Percentiles rank a stretch among this genome's conserved stretches.
Evolutionary conservation across 2,888 invertebrate species (phyloP).

Genomic region (Drosophila limbata): DNA sequence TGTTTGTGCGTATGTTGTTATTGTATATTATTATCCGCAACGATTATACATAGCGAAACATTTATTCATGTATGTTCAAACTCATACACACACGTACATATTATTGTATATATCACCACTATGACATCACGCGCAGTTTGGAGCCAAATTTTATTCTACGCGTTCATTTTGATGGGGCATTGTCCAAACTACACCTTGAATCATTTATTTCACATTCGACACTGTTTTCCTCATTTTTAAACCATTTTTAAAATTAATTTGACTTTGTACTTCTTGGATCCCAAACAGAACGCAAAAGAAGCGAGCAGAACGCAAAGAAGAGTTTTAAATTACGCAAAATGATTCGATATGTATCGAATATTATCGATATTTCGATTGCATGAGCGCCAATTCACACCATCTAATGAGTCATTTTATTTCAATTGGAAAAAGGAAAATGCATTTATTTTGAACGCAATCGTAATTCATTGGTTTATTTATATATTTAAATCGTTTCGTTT

Average conservation of each 20-base stretch:
- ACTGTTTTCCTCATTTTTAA: conserved; percentile 20
- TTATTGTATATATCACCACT: conserved; percentile 32
- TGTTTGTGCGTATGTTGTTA: conserved; percentile 25
- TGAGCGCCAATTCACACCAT: conserved; percentile 9
- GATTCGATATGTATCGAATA: conserved; percentile 29
- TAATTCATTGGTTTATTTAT: conserved; percentile 58
- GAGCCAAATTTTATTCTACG: conserved; percentile 23
- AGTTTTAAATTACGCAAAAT: conserved; percentile 29
- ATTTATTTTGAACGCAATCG: conserved; percentile 28
- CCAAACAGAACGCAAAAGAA: conserved; percentile 53
- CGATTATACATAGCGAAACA: conserved; percentile 24
- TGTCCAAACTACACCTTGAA: conserved; percentile 13
- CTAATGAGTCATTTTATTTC: conserved; percentile 6
- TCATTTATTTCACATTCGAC: conserved; percentile 17
- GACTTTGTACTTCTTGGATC: conserved; percentile 40
- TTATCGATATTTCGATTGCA: conserved; percentile 23
- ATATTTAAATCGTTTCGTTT: conserved; percentile 73
- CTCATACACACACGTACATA: conserved; percentile 9
- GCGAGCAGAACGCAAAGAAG: conserved; percentile 28
- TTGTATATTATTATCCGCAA: conserved; percentile 18
- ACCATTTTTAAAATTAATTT: conserved; percentile 29
- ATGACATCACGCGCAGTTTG: conserved; percentile 68
- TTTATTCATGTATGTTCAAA: conserved; percentile 18
- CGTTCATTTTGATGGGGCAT: conserved; percentile 15
- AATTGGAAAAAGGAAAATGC: neutral